A percentile compares a stretch with the other conserved stretches of the same genome.
These are phyloP conservation scores for Agapostemon virescens DNA, from an alignment of 2,888 invertebrate genomes.

Conservation along the genomic window DNA sequence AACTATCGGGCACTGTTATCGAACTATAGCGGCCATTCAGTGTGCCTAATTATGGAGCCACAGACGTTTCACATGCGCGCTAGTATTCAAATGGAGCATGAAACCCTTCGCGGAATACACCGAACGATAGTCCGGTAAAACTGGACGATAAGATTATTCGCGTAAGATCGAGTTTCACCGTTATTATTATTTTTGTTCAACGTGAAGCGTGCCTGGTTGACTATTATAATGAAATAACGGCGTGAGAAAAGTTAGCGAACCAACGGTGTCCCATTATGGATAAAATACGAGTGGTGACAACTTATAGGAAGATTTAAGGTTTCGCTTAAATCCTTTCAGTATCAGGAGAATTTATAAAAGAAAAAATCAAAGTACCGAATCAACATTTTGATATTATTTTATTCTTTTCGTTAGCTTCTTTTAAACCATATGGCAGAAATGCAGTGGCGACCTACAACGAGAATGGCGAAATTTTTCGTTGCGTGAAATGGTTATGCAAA, in stretches of 20 bases:
- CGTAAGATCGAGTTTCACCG: slow-evolving; percentile 32
- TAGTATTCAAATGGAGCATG: slow-evolving; percentile 18
- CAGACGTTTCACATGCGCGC: slow-evolving; percentile 1
- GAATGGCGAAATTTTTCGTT: no score
- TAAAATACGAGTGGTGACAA: not conserved
- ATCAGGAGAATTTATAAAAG: not conserved
- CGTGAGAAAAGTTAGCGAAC: slow-evolving; percentile 15
- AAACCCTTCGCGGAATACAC: slow-evolving; percentile 23
- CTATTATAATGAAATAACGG: not conserved
- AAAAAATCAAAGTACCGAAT: no score
- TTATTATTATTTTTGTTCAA: slow-evolving; percentile 33
- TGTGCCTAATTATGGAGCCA: slow-evolving; percentile 39
- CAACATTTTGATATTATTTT: no score
- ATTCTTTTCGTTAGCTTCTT: no score
- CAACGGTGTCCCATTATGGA: slow-evolving; percentile 21
- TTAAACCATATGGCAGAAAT: no score
- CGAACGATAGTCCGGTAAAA: slow-evolving; percentile 33
- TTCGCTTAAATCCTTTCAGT: not conserved
- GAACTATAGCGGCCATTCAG: slow-evolving; percentile 25
- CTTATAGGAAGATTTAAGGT: not conserved
- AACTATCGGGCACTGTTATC: slow-evolving; percentile 35
- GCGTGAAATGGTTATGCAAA: no score
- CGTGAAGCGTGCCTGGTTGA: not conserved
- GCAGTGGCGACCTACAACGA: no score
- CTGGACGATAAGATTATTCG: slow-evolving; percentile 50